phyloP scores from a whole-genome alignment of 2,113 vertebrate species.

The Bubo blakistoni region DNA sequence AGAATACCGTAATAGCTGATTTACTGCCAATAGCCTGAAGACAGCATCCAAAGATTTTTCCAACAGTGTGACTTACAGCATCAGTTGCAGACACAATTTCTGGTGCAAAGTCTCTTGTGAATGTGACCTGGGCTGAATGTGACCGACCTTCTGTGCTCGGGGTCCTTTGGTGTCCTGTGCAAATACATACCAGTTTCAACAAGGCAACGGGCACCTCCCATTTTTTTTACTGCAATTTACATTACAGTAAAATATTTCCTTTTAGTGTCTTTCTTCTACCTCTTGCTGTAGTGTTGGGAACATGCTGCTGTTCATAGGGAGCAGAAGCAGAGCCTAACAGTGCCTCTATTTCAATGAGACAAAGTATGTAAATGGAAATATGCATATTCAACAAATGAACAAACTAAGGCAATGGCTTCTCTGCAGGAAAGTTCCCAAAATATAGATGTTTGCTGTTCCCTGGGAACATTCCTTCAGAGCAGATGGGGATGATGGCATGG shows the following conservation, averaged over 20 bases:
- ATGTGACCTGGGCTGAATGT: neutral
- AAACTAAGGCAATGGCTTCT: neutral
- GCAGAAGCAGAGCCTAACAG: neutral
- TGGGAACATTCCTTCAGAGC: neutral
- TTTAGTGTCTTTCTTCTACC: neutral
- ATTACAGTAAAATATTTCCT: neutral
- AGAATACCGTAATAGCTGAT: neutral
- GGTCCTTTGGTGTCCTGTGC: neutral
- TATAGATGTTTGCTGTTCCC: accelerated
- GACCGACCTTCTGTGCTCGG: neutral
- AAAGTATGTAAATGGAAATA: neutral
- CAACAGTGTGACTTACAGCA: neutral
- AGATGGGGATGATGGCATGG: neutral
- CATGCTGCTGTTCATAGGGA: neutral
- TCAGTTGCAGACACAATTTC: neutral
- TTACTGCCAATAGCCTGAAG: neutral
- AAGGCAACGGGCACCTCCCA: neutral
- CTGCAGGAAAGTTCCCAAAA: neutral
- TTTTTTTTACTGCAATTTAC: too few relatives aligned
- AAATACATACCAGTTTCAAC: neutral
- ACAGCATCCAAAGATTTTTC: neutral
- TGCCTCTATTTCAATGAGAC: neutral
- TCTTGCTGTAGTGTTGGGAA: neutral
- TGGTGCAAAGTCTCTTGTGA: neutral
- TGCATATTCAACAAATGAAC: neutral